Percentiles rank a stretch among this genome's conserved stretches.
Conservation (phyloP, 2,888 invertebrate species). For the Aporophyla nigra region DNA sequence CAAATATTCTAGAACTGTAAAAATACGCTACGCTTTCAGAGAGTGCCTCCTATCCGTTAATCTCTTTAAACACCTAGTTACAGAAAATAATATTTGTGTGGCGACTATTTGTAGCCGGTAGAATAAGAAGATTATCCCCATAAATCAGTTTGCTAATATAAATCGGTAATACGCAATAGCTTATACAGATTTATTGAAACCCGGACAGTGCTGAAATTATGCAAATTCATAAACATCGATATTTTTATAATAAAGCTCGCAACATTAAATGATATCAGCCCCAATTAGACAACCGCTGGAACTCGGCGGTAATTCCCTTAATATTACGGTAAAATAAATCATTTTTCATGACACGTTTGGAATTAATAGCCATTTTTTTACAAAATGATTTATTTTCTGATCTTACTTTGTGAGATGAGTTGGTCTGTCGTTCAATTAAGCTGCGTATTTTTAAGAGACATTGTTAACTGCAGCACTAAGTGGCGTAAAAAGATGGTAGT, state of each 20-base stretch:
- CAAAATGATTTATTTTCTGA: conserved; percentile 58
- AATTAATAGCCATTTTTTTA: conserved; percentile 51
- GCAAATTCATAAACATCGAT: conserved; percentile 37
- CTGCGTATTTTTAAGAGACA: conserved; percentile 51
- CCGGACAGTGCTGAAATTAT: conserved; percentile 41
- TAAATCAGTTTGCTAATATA: conserved; percentile 35
- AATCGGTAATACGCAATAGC: conserved; percentile 20
- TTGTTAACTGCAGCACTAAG: conserved; percentile 41
- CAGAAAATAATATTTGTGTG: conserved; percentile 1
- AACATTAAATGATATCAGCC: conserved; percentile 55
- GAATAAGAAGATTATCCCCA: conserved; percentile 28
- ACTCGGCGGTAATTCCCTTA: conserved; percentile 49
- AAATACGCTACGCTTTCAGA: neutral
- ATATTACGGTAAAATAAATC: conserved; percentile 63
- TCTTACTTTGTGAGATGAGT: conserved; percentile 55
- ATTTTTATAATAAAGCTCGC: conserved; percentile 48
- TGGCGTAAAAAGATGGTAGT: conserved; percentile 15
- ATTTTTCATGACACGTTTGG: conserved; percentile 56
- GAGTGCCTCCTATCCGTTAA: neutral
- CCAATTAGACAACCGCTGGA: conserved; percentile 55
- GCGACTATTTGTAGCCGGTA: neutral
- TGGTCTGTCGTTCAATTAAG: conserved; percentile 61
- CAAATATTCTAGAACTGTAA: conserved; percentile 12
- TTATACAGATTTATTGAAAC: conserved; percentile 20
- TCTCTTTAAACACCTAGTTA: neutral